These are phyloP conservation scores for Siderastrea radians DNA, from an alignment of 92 coral and sea anemone species.

Conservation along the genomic window DNA sequence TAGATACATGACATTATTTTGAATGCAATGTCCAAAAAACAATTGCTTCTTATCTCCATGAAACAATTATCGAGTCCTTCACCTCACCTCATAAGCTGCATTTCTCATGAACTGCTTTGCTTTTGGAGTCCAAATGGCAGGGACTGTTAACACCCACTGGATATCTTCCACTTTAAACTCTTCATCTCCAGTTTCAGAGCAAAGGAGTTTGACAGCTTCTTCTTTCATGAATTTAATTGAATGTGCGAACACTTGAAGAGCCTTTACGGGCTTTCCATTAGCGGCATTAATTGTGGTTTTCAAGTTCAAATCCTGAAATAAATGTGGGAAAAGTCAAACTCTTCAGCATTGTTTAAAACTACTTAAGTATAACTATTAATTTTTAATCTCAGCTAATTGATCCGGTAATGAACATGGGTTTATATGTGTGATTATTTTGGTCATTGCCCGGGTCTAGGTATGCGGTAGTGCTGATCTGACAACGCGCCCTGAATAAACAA, in stretches of 20 bases:
- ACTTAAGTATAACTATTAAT: too few species aligned
- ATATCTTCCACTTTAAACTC: constrained; percentile 11
- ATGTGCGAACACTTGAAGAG: constrained; percentile 3
- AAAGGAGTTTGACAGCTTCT: constrained; percentile 8
- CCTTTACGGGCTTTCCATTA: constrained; percentile 14
- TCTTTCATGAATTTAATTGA: constrained; percentile 18
- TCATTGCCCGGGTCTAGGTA: too few species aligned
- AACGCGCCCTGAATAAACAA: too few species aligned
- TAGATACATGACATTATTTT: too few species aligned
- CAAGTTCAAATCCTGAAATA: background rate
- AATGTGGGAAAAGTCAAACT: background rate
- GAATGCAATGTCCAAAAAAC: background rate
- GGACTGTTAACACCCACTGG: constrained; percentile 21
- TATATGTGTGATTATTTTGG: too few species aligned
- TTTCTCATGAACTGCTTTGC: constrained; percentile 35
- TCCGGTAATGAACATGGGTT: too few species aligned
- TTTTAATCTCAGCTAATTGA: too few species aligned
- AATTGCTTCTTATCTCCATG: background rate
- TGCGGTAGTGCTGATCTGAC: too few species aligned
- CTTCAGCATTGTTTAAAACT: too few species aligned
- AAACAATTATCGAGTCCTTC: background rate
- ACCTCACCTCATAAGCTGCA: constrained; percentile 20
- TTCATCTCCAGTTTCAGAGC: background rate
- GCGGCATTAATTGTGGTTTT: background rate
- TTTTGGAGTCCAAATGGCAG: constrained; percentile 15